Base-by-base conservation (phyloP, 2,888 invertebrate species). In the Epistrophe grossulariae region DNA sequence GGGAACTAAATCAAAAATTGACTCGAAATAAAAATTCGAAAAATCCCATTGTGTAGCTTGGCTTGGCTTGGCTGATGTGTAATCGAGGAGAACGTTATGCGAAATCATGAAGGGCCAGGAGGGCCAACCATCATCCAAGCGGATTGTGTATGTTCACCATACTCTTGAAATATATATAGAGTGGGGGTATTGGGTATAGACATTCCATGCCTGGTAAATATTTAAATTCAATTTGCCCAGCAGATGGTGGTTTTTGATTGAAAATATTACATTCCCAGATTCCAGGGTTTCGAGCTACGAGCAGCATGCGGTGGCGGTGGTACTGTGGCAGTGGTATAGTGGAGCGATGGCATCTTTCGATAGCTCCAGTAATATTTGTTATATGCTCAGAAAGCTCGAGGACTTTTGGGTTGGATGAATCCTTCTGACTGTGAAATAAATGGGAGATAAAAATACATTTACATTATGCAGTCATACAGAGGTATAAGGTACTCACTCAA, bases 201-300 rank as follows among this genome's bases (percentile, higher is more conserved):
- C 8, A 48, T 60, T 79, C 82, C 79, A 76, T 79, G 79, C 59
- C 83, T 87, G 82, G 87, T 87, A 87, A 87, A 87, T 87, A 87
- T 87, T 87, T 87, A 87, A 87, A 87, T 87, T 87, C 87, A 74
- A 87, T 87, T 87, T 83, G 76, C 60, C 64, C 59, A 87, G 74
- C 87, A 87, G 82, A 87, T 87, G 87, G 87, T 79, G 87, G 87
- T 72, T 76, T 76, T 76, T 87, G 87, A 87, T 87, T 87, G 87
- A 87, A 82, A 81, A 83, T 79, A 82, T 79, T 78, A 78, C 81
- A 77, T 78, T 55, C 50, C 66, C 35, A 66, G 66, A 77, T 82
- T 55, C 50, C 59, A 43, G 72, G 43, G 45, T 81, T 55, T 77
- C 24, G 40, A 48, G 64, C 28, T 13, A 24, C 19, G 38, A 43